Evolutionary conservation across 1,140 invertebrate genomes (phyloP).

Genomic region (Nasonia longicornis): DNA sequence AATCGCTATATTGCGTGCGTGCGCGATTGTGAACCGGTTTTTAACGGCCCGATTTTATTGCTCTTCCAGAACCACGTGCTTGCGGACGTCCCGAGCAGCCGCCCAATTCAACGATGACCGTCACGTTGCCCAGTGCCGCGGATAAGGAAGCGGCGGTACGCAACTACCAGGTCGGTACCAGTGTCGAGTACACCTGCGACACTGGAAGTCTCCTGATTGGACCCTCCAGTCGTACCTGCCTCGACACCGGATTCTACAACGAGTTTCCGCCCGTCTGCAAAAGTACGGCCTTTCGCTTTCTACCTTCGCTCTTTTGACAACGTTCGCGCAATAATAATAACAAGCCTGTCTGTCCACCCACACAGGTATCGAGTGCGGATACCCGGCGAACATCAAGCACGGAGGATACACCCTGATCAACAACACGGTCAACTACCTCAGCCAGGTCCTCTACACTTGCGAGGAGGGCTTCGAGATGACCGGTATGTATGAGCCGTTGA

Average conservation of each 20-base stretch:
- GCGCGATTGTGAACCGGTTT: not conserved
- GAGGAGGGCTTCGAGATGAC: constrained; percentile 87
- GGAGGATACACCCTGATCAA: constrained; percentile 87
- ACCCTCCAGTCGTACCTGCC: constrained; percentile 83
- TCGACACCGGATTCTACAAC: constrained; percentile 93
- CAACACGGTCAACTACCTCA: constrained; percentile 85
- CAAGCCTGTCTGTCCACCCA: constrained; percentile 42
- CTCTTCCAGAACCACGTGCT: constrained; percentile 81
- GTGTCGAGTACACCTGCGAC: constrained; percentile 89
- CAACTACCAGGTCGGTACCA: constrained; percentile 85
- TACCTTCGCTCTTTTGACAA: not conserved
- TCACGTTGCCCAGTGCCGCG: constrained; percentile 54
- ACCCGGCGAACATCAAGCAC: constrained; percentile 86
- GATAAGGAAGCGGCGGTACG: constrained; percentile 52
- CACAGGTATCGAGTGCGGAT: constrained; percentile 88
- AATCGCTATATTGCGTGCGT: too few relatives aligned
- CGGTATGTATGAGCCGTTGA: constrained; percentile 57
- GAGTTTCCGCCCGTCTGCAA: constrained; percentile 94
- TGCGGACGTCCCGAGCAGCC: constrained; percentile 93
- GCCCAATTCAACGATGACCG: constrained; percentile 90
- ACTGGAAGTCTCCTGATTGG: constrained; percentile 89
- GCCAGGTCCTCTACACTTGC: constrained; percentile 87
- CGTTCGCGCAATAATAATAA: not conserved
- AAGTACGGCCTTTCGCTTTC: constrained; percentile 70
- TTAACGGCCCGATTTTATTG: not conserved